Conservation (phyloP, 2,113 vertebrate species). For the Capra hircus region DNA sequence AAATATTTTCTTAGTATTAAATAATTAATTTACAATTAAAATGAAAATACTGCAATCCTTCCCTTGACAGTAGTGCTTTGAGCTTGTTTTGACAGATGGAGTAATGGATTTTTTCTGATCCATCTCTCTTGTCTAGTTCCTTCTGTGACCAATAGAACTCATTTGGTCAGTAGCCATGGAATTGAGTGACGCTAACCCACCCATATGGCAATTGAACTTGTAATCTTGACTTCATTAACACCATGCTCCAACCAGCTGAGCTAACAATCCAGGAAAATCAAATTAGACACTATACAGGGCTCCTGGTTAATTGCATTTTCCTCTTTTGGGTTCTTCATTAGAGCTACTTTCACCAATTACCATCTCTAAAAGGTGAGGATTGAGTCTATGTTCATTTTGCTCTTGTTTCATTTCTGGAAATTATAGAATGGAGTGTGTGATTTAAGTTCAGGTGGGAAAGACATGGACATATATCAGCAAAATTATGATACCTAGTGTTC, state of each 20-base stretch:
- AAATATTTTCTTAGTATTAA: background rate
- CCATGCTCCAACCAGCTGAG: conserved; percentile 29
- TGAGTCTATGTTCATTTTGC: background rate
- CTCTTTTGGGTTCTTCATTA: conserved; percentile 38
- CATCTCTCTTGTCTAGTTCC: background rate
- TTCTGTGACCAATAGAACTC: conserved; percentile 24
- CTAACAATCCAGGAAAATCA: conserved; percentile 62
- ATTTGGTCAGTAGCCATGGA: conserved; percentile 28
- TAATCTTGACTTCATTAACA: conserved; percentile 55
- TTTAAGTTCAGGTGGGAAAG: background rate
- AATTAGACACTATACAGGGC: conserved; percentile 43
- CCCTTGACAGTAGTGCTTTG: background rate
- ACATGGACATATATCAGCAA: background rate
- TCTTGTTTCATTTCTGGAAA: background rate
- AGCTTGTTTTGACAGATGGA: background rate
- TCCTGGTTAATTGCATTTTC: conserved; percentile 47
- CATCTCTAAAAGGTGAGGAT: background rate
- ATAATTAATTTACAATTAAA: background rate
- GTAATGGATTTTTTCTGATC: background rate
- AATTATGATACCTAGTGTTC: background rate
- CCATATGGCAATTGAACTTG: conserved; percentile 52
- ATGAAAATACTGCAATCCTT: background rate
- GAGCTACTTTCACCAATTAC: conserved; percentile 8
- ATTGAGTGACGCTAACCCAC: conserved; percentile 13
- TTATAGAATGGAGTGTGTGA: background rate